Conservation (phyloP, 1,140 invertebrate species). For the Vollenhovia emeryi region DNA sequence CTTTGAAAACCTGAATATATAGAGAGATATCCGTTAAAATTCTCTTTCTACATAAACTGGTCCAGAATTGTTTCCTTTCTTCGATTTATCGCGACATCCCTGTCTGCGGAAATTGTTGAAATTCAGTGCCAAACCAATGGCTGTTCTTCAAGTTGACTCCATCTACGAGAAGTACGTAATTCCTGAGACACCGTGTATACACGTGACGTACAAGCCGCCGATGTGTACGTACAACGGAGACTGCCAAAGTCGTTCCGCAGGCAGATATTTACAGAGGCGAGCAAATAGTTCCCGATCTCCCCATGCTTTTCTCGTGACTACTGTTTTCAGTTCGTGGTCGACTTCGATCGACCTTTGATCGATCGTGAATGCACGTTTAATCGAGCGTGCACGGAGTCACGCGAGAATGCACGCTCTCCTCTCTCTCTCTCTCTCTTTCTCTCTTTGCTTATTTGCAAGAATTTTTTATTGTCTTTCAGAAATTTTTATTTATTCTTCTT, state of each 20-base stretch:
- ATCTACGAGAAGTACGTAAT: not conserved
- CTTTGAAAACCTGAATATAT: not conserved
- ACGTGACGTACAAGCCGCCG: slow-evolving; percentile 21
- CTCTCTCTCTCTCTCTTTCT: not conserved
- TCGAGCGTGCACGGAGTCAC: slow-evolving; percentile 75
- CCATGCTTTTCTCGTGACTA: slow-evolving; percentile 75
- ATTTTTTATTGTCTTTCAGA: slow-evolving; percentile 41
- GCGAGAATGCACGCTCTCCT: slow-evolving; percentile 61
- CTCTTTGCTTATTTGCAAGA: slow-evolving; percentile 18
- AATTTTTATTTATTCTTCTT: slow-evolving; percentile 22
- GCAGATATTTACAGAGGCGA: slow-evolving; percentile 80
- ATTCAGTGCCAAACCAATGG: not conserved
- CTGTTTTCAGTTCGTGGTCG: slow-evolving; percentile 75
- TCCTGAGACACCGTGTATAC: slow-evolving; percentile 5
- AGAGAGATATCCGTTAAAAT: not conserved
- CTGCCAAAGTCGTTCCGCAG: slow-evolving; percentile 69
- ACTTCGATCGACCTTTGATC: slow-evolving; percentile 82
- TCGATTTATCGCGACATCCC: not conserved
- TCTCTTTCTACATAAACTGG: not conserved
- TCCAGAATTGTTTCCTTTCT: not conserved
- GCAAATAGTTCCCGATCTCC: slow-evolving; percentile 75
- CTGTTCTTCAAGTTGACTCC: not conserved
- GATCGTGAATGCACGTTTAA: slow-evolving; percentile 82
- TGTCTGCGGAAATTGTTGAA: not conserved
- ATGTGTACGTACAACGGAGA: slow-evolving; percentile 47